Evolutionary conservation across 2,888 invertebrate genomes (phyloP).

Genomic region (Mythimna ferrago): DNA sequence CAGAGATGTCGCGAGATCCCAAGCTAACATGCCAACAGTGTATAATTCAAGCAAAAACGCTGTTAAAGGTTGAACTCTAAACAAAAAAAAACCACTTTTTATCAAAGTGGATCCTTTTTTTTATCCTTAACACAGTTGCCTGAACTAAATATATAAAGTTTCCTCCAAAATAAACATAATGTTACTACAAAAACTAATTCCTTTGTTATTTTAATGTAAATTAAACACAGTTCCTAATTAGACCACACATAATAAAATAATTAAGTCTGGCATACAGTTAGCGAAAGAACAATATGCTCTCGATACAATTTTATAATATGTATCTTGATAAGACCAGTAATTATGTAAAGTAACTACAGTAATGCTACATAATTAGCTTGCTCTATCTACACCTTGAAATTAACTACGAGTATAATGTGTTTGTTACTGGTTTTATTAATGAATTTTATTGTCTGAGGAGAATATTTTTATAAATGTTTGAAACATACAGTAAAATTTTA

Average conservation of each 20-base stretch:
- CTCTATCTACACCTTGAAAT: constrained; percentile 27
- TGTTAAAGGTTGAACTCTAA: neutral
- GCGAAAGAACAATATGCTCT: constrained; percentile 19
- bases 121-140: no score
- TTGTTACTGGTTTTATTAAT: constrained; percentile 40
- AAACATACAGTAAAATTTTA: neutral
- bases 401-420: neutral
- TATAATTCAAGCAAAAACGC: constrained; percentile 15
- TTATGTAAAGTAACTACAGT: neutral
- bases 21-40: constrained; percentile 30
- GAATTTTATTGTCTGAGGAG: constrained; percentile 19
- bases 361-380: constrained; percentile 4
- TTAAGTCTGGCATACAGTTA: constrained; percentile 21
- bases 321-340: constrained; percentile 52
- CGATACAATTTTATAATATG: neutral
- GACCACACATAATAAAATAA: constrained; percentile 1
- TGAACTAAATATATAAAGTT: neutral
- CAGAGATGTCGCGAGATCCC: neutral
- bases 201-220: neutral
- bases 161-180: neutral
- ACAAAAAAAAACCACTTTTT: neutral
- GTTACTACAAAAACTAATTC: neutral
- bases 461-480: neutral
- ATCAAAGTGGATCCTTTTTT: no score
- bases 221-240: neutral